phyloP scores from a whole-genome alignment of 2,888 invertebrate species.

The Cistogaster globosa region DNA sequence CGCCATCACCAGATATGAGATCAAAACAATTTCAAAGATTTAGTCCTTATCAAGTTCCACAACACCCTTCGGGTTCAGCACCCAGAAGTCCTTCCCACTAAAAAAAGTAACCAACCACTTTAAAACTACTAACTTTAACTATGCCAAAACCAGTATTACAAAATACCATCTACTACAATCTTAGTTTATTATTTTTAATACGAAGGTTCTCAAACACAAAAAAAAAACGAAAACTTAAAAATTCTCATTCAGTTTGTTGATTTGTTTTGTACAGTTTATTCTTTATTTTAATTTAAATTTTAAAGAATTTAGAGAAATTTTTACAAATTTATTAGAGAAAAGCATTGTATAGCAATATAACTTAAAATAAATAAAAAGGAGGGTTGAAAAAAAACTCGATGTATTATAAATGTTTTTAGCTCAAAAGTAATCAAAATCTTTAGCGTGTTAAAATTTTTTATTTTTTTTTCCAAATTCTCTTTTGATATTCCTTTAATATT shows the following conservation, averaged over 20 bases:
- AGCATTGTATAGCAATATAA: conserved; percentile 39
- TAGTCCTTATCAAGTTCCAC: conserved; percentile 81
- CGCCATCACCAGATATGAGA: conserved; percentile 82
- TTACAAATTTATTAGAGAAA: conserved; percentile 16
- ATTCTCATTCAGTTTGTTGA: conserved; percentile 67
- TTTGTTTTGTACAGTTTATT: conserved; percentile 68
- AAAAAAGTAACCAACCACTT: conserved; percentile 25
- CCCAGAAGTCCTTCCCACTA: conserved; percentile 80
- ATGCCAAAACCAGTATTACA: conserved; percentile 71
- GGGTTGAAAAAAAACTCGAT: background rate
- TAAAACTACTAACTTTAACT: conserved; percentile 25
- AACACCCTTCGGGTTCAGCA: conserved; percentile 76
- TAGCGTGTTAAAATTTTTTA: background rate
- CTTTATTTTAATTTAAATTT: conserved; percentile 19
- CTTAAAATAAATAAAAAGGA: background rate
- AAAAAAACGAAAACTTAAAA: conserved; percentile 4
- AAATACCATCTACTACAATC: conserved; percentile 29
- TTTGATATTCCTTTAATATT: conserved; percentile 14
- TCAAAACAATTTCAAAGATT: conserved; percentile 81
- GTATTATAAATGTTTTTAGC: conserved; percentile 19
- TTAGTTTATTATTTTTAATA: conserved; percentile 5
- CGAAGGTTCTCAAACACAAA: background rate
- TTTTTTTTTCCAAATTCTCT: background rate
- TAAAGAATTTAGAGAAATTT: conserved; percentile 59
- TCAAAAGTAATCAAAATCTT: background rate